A percentile compares a stretch with the other conserved stretches of the same genome.
These are phyloP conservation scores for Cyaniris semiargus DNA, from an alignment of 2,888 invertebrate species.

Conservation along the genomic window DNA sequence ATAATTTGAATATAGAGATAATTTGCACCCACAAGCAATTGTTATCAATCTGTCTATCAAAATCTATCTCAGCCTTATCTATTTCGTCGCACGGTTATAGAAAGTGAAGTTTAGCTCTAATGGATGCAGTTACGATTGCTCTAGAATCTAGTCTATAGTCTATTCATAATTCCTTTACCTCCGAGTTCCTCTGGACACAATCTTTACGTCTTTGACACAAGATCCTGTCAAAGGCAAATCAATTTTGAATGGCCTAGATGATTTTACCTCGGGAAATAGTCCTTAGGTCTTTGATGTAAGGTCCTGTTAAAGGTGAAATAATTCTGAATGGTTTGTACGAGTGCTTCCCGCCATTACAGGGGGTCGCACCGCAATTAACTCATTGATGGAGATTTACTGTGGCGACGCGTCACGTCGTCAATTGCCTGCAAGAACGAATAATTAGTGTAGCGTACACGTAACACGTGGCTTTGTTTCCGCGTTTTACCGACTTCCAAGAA, in stretches of 20 bases:
- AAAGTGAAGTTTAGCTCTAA: constrained; percentile 6
- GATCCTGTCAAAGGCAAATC: neutral
- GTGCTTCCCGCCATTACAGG: neutral
- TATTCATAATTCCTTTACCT: neutral
- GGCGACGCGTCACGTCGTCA: constrained; percentile 2
- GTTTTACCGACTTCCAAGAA: too few species aligned
- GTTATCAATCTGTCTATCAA: too few species aligned
- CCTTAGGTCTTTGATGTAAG: neutral
- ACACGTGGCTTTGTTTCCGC: too few species aligned
- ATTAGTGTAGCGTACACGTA: neutral
- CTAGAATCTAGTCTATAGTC: constrained; percentile 1
- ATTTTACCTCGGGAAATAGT: neutral
- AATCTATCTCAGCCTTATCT: too few species aligned
- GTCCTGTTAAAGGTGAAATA: neutral
- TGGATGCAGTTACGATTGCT: neutral
- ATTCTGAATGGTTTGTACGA: neutral
- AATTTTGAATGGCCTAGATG: neutral
- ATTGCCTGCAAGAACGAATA: neutral
- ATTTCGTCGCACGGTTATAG: neutral
- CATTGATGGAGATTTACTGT: constrained; percentile 16
- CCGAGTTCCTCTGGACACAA: neutral
- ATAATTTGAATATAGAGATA: too few species aligned
- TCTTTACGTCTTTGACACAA: neutral
- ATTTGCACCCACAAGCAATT: too few species aligned
- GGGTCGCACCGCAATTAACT: neutral